Evolutionary conservation across 2,113 vertebrate genomes (phyloP).

Genomic region (Syngnathus floridae): DNA sequence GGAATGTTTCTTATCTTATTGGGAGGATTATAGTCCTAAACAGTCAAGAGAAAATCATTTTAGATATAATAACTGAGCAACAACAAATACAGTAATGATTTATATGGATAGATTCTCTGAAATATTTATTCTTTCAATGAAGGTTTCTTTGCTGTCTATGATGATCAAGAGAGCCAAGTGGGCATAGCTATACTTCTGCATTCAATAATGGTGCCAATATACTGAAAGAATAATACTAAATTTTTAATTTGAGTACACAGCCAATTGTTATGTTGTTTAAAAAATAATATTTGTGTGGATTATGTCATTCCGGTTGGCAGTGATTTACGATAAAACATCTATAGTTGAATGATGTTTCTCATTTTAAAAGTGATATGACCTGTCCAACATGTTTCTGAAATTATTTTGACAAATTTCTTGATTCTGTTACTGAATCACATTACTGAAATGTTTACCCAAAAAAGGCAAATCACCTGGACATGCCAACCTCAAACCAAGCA

Average conservation of each 20-base stretch:
- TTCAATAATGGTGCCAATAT: background rate
- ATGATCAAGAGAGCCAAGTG: too few relatives aligned
- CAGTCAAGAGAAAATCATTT: background rate
- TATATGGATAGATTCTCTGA: too few relatives aligned
- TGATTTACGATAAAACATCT: too few relatives aligned
- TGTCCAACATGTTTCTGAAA: background rate
- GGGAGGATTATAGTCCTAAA: constrained; percentile 5
- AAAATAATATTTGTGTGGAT: too few relatives aligned
- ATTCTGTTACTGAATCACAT: background rate
- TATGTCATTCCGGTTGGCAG: background rate
- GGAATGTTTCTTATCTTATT: constrained; percentile 37
- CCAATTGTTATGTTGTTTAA: constrained; percentile 20
- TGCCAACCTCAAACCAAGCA: too few relatives aligned
- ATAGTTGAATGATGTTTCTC: background rate
- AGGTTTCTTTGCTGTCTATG: background rate
- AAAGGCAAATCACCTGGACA: too few relatives aligned
- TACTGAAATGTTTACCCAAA: too few relatives aligned
- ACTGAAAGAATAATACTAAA: background rate
- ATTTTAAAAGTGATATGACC: background rate
- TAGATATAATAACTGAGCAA: background rate
- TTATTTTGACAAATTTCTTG: background rate
- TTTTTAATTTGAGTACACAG: background rate
- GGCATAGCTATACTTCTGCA: background rate
- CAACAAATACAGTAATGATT: constrained; percentile 2
- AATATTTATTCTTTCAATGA: constrained; percentile 7